Evolutionary conservation across 2,888 invertebrate species (phyloP).

Genomic region (Chromoteleia sp.): DNA sequence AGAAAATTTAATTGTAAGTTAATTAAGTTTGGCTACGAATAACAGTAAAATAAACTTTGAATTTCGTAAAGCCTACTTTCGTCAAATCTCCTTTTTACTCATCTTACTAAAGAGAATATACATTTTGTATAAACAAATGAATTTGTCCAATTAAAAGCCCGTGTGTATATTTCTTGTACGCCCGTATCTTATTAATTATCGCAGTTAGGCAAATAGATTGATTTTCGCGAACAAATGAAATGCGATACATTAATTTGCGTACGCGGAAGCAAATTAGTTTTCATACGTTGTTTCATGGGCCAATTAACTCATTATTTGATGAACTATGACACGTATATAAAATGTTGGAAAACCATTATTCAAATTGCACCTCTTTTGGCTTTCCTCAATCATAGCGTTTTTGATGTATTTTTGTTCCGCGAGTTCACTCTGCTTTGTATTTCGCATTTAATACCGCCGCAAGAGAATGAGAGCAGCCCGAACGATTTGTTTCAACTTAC

Average conservation of each 20-base stretch:
- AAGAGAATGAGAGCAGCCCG: not conserved
- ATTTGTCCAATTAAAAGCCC: no score
- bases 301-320: slow-evolving; percentile 19
- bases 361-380: slow-evolving; percentile 10
- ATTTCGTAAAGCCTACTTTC: no score
- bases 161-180: no score
- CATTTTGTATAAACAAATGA: no score
- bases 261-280: not conserved
- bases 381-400: slow-evolving; percentile 11
- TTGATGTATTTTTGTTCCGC: slow-evolving; percentile 17
- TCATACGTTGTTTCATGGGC: not conserved
- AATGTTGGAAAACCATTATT: slow-evolving; percentile 16
- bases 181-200: no score
- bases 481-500: slow-evolving; percentile 10
- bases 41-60: no score
- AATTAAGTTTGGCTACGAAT: no score
- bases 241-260: slow-evolving; percentile 4
- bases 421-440: slow-evolving; percentile 19
- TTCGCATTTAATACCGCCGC: not conserved
- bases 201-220: no score
- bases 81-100: no score
- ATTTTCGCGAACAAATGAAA: no score
- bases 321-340: slow-evolving; percentile 27
- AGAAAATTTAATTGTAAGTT: no score
- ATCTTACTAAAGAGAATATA: no score